Percentiles rank a stretch among this genome's conserved stretches.
Conservation (phyloP, 2,888 invertebrate species). For the Eretmocerus hayati region DNA sequence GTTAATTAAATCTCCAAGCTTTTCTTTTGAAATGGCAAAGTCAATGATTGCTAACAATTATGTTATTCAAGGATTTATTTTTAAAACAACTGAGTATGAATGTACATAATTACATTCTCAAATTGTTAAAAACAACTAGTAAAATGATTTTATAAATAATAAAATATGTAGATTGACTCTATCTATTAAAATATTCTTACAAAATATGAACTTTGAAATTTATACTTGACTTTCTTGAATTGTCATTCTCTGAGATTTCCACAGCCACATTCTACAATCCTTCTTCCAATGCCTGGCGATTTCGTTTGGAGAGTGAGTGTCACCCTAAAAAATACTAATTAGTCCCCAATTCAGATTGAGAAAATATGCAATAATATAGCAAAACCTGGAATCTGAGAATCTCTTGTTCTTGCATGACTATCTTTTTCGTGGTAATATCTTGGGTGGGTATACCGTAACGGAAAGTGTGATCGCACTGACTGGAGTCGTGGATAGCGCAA, state of each 20-base stretch:
- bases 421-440: conserved; percentile 32
- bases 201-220: not conserved
- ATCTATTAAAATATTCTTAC: not conserved
- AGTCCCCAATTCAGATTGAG: too few relatives aligned
- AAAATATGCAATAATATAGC: too few relatives aligned
- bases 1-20: not conserved
- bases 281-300: conserved; percentile 64
- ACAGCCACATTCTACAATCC: conserved; percentile 64
- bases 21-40: not conserved
- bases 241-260: conserved; percentile 45
- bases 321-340: conserved; percentile 49
- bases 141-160: not conserved
- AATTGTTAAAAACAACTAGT: not conserved
- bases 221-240: conserved; percentile 8
- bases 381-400: conserved; percentile 39
- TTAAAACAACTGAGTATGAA: not conserved
- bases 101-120: not conserved
- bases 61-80: not conserved
- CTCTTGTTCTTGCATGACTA: conserved; percentile 35
- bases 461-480: too few relatives aligned
- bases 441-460: conserved; percentile 30
- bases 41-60: not conserved
- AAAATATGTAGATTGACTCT: not conserved
- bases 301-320: conserved; percentile 52
- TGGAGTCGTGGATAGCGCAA: too few relatives aligned